Base-by-base conservation (phyloP, 2,888 invertebrate species). In the Himalopsyche anomala region DNA sequence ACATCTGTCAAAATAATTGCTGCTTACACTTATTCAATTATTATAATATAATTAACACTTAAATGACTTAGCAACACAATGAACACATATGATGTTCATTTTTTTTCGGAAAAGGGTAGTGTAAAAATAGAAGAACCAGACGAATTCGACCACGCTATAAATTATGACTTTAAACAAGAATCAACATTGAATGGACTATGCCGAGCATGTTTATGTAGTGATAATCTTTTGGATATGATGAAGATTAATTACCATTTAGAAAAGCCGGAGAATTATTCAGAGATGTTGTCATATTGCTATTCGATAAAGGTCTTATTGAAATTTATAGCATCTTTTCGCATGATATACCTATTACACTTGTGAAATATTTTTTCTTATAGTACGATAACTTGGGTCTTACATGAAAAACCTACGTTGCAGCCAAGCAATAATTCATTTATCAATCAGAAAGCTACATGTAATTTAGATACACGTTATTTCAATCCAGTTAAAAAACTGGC, bases 211-310 rank as follows among this genome's bases (percentile, higher is more conserved):
- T 55, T 87, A 28, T 45, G 42, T 6, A 83, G 69, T 38, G 69
- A 82, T 17, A 56, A 85, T 74, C 74, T 87, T 5, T 85, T 79
- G 45, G 87, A 87, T 40, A 85, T 87, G 81, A 38, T 81, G 11
- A 56, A 69, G 42, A 85, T 84, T 5, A 83, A 87, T 69, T 87
- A 87, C 19, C 81, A 85, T 40, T 54, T 85, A 12, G 85, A 83
- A 8, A 87, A 87, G 38, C 83, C 87, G 5, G 87, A 87, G 74
- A 85, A 85, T 15, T 87, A 87, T 79, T 81, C 85, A 11, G 87
- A 87, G 54, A 54, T 87, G 51, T 38, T 87, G 28, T 83, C 82
- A 1, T 87, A 83, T 42, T 85, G 87, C n/a, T 87, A 85, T 36
- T 87, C 87, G 4, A 87, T 87, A 19, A 84, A 87, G 83, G 87